phyloP scores from a whole-genome alignment of 1,140 invertebrate genomes.

The Tribolium castaneum region DNA sequence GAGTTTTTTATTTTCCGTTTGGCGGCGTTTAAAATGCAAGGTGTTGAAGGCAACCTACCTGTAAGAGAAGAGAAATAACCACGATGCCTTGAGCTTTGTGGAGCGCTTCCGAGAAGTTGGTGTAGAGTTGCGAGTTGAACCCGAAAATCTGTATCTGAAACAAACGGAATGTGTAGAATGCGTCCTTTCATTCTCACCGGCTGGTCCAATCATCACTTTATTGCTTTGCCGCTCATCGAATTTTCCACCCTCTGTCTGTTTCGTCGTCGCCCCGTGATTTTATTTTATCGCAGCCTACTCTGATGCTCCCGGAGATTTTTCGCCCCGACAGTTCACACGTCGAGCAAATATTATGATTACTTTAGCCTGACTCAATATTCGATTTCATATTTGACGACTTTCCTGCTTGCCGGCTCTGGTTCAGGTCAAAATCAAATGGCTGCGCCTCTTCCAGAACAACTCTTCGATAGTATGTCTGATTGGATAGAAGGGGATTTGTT shows the following conservation, averaged over 20 bases:
- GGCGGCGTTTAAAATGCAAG: not conserved
- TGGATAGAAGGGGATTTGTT: constrained; percentile 43
- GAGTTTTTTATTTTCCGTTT: constrained; percentile 2
- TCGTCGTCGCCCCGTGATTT: constrained; percentile 41
- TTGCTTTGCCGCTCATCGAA: constrained; percentile 57
- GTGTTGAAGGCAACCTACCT: constrained; percentile 70
- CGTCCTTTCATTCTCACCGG: constrained; percentile 49
- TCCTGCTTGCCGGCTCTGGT: constrained; percentile 30
- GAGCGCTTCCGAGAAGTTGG: constrained; percentile 90
- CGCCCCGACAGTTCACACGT: constrained; percentile 52
- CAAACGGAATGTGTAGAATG: constrained; percentile 61
- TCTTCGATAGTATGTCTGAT: constrained; percentile 42
- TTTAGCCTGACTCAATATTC: constrained; percentile 54
- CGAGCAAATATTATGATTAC: constrained; percentile 58
- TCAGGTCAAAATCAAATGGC: constrained; percentile 44
- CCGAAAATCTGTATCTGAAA: constrained; percentile 93
- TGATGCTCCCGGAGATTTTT: constrained; percentile 39
- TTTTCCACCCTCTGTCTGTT: constrained; percentile 49
- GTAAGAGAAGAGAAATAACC: constrained; percentile 86
- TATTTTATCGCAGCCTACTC: constrained; percentile 41
- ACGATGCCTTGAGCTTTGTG: constrained; percentile 91
- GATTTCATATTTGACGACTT: constrained; percentile 54
- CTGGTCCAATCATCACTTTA: constrained; percentile 58
- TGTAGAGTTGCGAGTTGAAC: constrained; percentile 93
- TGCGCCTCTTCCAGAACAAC: constrained; percentile 40